phyloP scores from a whole-genome alignment of 2,888 invertebrate species.

The Oligia strigilis region DNA sequence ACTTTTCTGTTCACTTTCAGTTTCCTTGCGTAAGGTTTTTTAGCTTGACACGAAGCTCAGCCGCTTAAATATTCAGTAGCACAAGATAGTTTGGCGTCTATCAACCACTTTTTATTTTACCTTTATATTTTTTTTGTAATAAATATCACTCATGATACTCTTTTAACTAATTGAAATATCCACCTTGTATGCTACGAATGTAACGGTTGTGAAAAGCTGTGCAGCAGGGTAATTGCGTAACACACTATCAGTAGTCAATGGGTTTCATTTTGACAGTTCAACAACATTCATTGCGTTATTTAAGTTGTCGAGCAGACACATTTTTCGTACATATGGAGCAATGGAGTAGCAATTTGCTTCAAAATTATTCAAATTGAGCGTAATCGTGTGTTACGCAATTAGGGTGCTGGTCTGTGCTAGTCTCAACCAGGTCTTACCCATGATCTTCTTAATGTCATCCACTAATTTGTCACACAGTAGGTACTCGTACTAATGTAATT shows the following conservation, averaged over 20 bases:
- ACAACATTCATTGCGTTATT: no score
- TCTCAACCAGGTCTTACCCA: neutral
- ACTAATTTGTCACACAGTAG: no score
- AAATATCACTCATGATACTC: neutral
- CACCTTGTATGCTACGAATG: neutral
- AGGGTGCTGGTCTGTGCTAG: neutral
- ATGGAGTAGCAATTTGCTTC: no score
- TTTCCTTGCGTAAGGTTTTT: constrained; percentile 26
- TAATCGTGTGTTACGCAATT: no score
- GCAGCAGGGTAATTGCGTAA: neutral
- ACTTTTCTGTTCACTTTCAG: constrained; percentile 9
- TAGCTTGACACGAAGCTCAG: constrained; percentile 16
- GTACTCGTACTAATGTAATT: neutral
- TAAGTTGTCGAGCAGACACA: no score
- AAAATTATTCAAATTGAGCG: no score
- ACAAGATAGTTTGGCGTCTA: constrained; percentile 36
- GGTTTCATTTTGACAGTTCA: no score
- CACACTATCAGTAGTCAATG: no score
- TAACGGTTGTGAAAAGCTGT: neutral
- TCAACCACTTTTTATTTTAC: constrained; percentile 7
- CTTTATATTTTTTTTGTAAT: no score
- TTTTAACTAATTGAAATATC: neutral
- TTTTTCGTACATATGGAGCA: no score
- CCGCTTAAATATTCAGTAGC: constrained; percentile 55
- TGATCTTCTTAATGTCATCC: neutral